Evolutionary conservation across 2,113 vertebrate genomes (phyloP), one percentile per base, ranked within the genome.

Genomic region (Microcebus ravelobensis): DNA sequence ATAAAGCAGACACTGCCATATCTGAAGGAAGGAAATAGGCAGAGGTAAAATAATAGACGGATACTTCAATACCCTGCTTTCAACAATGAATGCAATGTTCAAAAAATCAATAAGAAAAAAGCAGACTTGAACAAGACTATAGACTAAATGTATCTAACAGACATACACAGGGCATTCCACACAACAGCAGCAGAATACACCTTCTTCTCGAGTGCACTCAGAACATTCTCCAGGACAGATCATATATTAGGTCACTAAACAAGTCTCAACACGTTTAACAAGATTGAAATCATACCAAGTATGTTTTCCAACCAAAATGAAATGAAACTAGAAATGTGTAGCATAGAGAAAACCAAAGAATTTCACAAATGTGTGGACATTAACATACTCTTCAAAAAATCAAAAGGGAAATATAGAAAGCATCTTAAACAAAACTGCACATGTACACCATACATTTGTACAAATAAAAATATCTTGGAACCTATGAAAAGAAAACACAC

Each of bases 81-180:
- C 52, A 83, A 20, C 39, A 73, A 61, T n/a, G 6, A 21, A 71
- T 27, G 36, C 7, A 48, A 25, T 12, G 45, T 34, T 1, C 50
- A 70, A 81, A 39, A 9, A 68, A 34, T 27, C 15, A 36, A 3
- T n/a, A 34, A 59, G 21, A 8, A 61, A 73, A 29, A 36, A 45
- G 29, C 18, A 48, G 29, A 15, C 5, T 0, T 83, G 67, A 4
- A 17, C 12, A 21, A n/a, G 1, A 5, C 10, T 21, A n/a, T 13
- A n/a, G 29, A 12, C 20, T 3, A 11, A 25, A 13, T 2, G 3
- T 27, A 31, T 52, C 17, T 23, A 45, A 17, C n/a, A 70, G 45
- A 42, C 61, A 21, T 21, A 27, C 25, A 2, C 13, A 21, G n/a
- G 31, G 34, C 13, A 36, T 39, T 21, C 45, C 11, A 14, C 5